A percentile compares a stretch with the other conserved stretches of the same genome.
Evolutionary conservation across 1,140 invertebrate species (phyloP).

Genomic region (Zaprionus taronus): DNA sequence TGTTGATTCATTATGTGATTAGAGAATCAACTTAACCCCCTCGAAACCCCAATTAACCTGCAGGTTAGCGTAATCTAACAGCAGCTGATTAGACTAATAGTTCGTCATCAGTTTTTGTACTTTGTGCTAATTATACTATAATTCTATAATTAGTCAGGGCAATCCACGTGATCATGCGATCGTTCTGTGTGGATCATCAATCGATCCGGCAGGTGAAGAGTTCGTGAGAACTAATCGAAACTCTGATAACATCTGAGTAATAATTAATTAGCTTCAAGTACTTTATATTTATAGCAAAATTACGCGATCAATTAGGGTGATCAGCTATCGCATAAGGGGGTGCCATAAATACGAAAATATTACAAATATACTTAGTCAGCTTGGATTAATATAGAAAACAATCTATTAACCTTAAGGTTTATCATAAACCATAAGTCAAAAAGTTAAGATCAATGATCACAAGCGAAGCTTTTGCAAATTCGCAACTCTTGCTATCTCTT

Average conservation of each 20-base stretch:
- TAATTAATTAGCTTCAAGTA: neutral
- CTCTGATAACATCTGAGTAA: neutral
- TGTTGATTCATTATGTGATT: neutral
- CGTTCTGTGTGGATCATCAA: neutral
- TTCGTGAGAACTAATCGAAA: constrained; percentile 3
- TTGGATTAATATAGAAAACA: no score
- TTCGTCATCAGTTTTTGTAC: neutral
- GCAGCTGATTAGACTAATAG: constrained; percentile 5
- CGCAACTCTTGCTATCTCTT: neutral
- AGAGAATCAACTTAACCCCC: neutral
- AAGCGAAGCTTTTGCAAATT: neutral
- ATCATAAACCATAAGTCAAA: neutral
- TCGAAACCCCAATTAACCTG: neutral
- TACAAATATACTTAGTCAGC: no score
- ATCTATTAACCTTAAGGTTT: no score
- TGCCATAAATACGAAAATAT: no score
- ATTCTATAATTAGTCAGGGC: neutral
- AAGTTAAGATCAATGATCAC: neutral
- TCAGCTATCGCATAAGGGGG: neutral
- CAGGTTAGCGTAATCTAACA: constrained; percentile 1
- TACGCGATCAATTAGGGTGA: neutral
- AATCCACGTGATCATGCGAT: constrained; percentile 15
- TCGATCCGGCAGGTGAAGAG: neutral
- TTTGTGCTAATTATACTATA: constrained; percentile 21
- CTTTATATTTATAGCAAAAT: neutral